Evolutionary conservation across 37 sponge, comb jelly and placozoan genomes (phyloP), one percentile per base, ranked within the genome.

Genomic region (Tethya wilhelma): DNA sequence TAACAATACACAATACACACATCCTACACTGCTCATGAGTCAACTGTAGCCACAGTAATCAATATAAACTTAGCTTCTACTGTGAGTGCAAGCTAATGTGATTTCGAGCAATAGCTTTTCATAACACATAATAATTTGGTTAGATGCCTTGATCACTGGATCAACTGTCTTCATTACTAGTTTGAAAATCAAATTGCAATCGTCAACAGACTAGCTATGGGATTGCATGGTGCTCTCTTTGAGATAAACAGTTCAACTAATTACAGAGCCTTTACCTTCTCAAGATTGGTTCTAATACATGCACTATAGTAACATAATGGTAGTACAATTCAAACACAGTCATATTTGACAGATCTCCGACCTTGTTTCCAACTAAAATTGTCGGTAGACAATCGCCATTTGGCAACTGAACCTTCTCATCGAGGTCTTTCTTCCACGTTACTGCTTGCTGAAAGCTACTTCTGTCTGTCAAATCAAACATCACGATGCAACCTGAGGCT

Each of bases 301-400:
- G 22, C 28, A 12, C 25, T 60, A 17, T 17, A 60, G 25, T 60
- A n/a, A 12, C 25, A 26, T n/a, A 26, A 60, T 60, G 28, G 6
- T 26, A 25, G 7, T 12, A 60, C 63, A 60, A 60, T 26, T 17
- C 20, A 60, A 26, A 60, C 7, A n/a, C 22, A 12, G 6, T n/a
- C 6, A 60, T 12, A 7, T 60, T n/a, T n/a, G 22, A n/a, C 7
- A 60, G 22, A n/a, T 60, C 63, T n/a, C n/a, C n/a, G n/a, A 90
- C 90, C 81, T 90, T 90, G 64, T 90, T 90, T 0, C 77, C 90
- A 22, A 84, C 66, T 37, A 90, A 73, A 0, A 90, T 40, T 53
- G 81, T 74, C 23, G 90, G 90, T 3, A 90, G 38, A 0, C 59
- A 56, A 1, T 64, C 44, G 0, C 85, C 81, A 75, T 74, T 78